Evolutionary conservation across 2,113 vertebrate species (phyloP), one percentile per base, ranked within the genome.

Genomic region (Pitta sordida): DNA sequence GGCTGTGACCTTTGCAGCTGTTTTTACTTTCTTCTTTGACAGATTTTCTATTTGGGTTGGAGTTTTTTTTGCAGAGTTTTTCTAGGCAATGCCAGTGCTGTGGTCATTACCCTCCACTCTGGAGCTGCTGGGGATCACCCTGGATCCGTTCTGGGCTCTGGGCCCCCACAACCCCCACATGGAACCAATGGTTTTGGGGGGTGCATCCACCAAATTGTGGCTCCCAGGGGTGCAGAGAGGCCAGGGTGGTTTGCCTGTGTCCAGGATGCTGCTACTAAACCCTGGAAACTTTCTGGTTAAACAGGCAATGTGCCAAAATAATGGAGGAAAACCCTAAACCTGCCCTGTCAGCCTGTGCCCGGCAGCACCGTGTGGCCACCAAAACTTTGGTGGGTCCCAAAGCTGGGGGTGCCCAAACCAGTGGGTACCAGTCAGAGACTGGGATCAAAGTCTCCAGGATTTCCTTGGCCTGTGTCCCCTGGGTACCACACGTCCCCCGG

Each of bases 201-300:
- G 5, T 44, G 83, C 44, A 11, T 14, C 43, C 11, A 17, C 19
- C 27, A 20, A 20, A 11, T 58, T 81, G 34, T 41, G 24, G 2
- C 34, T 58, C 39, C 18, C 0, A 0, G 4, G 53, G 26, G 9
- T 4, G 4, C 7, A 7, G 29, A 3, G 32, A 15, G 11, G 14
- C 44, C 0, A 0, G 23, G 8, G 7, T 7, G 0, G 1, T n/a
- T 30, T 62, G n/a, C 4, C 7, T 0, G 0, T 3, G 20, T 46
- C 30, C 2, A 10, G 34, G 26, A 13, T 41, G 43, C 86, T 39
- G 48, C 77, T 43, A 2, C 8, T 18, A 30, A 36, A 30, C 46
- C 51, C 62, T n/a, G n/a, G 29, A 36, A 49, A 12, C 21, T 13
- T 37, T 71, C 53, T 14, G 14, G 29, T 13, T 62, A 5, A 37